A percentile compares a stretch with the other conserved stretches of the same genome.
phyloP scores from a whole-genome alignment of 2,113 vertebrate species.

The Oreocharis arfaki region DNA sequence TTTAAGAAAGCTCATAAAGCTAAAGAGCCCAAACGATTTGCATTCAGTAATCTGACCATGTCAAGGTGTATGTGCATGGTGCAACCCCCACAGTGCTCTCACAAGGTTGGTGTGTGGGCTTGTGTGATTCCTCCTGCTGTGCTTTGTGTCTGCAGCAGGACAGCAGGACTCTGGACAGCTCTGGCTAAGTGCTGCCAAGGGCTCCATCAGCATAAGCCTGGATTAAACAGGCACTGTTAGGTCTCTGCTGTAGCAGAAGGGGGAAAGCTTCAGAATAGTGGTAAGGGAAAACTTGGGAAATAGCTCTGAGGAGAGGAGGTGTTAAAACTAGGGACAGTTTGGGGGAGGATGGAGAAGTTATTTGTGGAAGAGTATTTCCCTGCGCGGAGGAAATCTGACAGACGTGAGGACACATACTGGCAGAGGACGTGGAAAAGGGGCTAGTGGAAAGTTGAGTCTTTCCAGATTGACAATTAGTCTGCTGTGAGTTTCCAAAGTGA shows the following conservation, averaged over 20 bases:
- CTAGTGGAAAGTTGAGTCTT: not conserved
- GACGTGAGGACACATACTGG: not conserved
- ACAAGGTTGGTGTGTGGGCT: not conserved
- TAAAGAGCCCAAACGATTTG: not conserved
- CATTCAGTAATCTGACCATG: not conserved
- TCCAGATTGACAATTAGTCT: not conserved
- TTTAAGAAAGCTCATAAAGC: not conserved
- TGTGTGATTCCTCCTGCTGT: not conserved
- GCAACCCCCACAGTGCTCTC: not conserved
- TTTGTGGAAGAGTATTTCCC: not conserved
- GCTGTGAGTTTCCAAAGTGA: not conserved
- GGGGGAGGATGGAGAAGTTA: not conserved
- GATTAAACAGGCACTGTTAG: not conserved
- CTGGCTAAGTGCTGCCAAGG: rapidly evolving
- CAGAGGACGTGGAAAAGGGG: not conserved
- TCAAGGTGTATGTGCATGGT: not conserved
- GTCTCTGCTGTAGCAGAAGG: not conserved
- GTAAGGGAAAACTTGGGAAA: not conserved
- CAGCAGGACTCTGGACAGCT: not conserved
- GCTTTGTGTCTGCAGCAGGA: not conserved
- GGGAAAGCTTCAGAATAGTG: not conserved
- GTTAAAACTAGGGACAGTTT: not conserved
- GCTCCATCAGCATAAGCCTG: not conserved
- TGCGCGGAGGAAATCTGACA: not conserved
- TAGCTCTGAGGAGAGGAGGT: not conserved